Evolutionary conservation across 1,140 invertebrate genomes (phyloP), one percentile per base, ranked within the genome.

Genomic region (Euborellia annulipes): DNA sequence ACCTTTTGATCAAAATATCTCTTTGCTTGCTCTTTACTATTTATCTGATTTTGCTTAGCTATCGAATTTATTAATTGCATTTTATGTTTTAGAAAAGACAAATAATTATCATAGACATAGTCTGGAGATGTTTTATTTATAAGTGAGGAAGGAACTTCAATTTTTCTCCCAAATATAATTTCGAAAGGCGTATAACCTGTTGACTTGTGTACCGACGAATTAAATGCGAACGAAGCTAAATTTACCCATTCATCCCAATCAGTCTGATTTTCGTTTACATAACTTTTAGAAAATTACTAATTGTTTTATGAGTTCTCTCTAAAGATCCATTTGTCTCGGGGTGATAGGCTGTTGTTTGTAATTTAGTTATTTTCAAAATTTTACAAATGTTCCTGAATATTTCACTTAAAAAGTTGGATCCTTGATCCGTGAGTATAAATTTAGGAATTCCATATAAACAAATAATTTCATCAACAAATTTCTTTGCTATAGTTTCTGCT

Each of bases 211-310:
- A 50, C 19, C 17, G 53, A 50, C 0, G 55, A 54, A 47, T 62
- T 62, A 38, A 56, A 57, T 0, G 50, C 50, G 52, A 58, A n/a
- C n/a, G n/a, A n/a, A n/a, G n/a, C n/a, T n/a, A n/a, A n/a, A n/a
- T n/a, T n/a, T n/a, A n/a, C 7, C 19, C 47, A 58, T 13, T 55
- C 32, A 22, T 61, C 50, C 63, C 63, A 67, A 48, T 62, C 52
- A 9, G 41, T 46, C 4, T 56, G 48, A 7, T 47, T 37, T 14
- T 23, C 11, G 4, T 43, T 39, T 3, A 51, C 38, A 38, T 56
- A 63, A 45, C 52, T 46, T 46, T 51, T 20, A 57, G 40, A 45
- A 52, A 61, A 34, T 56, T 52, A 1, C 27, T 32, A 9, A 61
- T 37, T 2, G 54, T 48, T 14, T 44, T 37, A 43, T 61, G 54